A percentile compares a stretch with the other conserved stretches of the same genome.
phyloP scores from a whole-genome alignment of 2,797 vertebrate genomes.

The Pangasius djambal region DNA sequence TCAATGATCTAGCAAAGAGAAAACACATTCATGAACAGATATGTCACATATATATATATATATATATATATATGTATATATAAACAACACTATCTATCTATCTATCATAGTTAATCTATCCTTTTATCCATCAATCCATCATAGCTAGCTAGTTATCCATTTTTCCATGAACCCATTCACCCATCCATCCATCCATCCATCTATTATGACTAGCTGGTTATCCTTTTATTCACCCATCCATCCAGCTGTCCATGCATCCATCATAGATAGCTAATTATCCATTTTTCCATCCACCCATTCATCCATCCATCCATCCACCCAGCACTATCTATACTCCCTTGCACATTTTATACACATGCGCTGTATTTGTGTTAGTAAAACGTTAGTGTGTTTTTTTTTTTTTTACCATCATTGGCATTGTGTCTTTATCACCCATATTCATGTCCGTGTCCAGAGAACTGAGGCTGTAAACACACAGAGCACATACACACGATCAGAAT shows the following conservation, averaged over 20 bases:
- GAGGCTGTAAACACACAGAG: slow-evolving; percentile 68
- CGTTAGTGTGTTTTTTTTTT: not conserved
- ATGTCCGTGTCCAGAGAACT: slow-evolving; percentile 82
- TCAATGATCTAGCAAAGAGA: slow-evolving; percentile 57
- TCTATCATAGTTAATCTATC: too few species aligned
- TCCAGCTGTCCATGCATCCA: not conserved
- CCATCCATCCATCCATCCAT: not conserved
- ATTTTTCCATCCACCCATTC: not conserved
- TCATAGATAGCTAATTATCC: too few species aligned
- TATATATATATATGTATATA: too few species aligned
- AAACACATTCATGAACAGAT: not conserved
- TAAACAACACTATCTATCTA: too few species aligned
- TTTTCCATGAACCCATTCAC: not conserved
- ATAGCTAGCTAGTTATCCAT: not conserved
- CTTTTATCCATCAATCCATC: not conserved
- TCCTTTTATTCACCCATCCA: not conserved
- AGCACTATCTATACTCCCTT: not conserved
- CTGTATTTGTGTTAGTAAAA: not conserved
- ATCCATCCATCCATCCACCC: too few species aligned
- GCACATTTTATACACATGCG: not conserved
- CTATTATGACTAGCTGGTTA: not conserved
- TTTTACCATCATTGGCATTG: slow-evolving; percentile 65
- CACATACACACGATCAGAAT: slow-evolving; percentile 33
- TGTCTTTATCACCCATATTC: slow-evolving; percentile 55
- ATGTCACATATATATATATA: too few species aligned